phyloP scores from a whole-genome alignment of 2,113 vertebrate genomes.

The Salvator merianae region DNA sequence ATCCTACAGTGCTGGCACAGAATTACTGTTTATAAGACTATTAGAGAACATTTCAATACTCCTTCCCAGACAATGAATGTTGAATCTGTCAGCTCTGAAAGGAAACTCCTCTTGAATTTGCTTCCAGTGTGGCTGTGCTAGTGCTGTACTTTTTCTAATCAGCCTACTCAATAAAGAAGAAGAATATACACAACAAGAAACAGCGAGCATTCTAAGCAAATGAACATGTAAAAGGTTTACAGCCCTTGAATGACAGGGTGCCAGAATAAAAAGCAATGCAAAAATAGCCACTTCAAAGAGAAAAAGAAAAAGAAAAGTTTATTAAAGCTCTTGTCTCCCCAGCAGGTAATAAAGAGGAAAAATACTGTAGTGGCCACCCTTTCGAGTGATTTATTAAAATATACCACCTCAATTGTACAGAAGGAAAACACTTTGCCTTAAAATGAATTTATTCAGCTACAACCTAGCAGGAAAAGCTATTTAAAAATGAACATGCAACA shows the following conservation, averaged over 20 bases:
- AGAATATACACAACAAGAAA: constrained; percentile 39
- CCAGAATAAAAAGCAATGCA: constrained; percentile 40
- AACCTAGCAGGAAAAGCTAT: constrained; percentile 42
- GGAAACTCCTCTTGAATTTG: background rate
- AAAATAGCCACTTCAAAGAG: constrained; percentile 63
- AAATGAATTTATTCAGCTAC: constrained; percentile 66
- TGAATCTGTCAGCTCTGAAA: too few species aligned
- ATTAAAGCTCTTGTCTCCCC: constrained; percentile 66
- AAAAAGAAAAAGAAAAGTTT: constrained; percentile 48
- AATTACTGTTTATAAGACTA: too few species aligned
- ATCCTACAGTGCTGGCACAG: too few species aligned
- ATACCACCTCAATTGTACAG: constrained; percentile 42
- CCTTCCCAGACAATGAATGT: too few species aligned
- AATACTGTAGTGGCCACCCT: constrained; percentile 60
- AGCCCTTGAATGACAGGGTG: constrained; percentile 58
- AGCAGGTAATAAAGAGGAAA: constrained; percentile 66
- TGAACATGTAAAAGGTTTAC: constrained; percentile 61
- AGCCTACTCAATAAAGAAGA: constrained; percentile 9
- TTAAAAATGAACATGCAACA: constrained; percentile 15
- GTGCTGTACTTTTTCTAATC: constrained; percentile 5
- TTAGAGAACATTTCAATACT: too few species aligned
- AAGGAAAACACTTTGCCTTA: constrained; percentile 59
- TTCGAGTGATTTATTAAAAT: constrained; percentile 69
- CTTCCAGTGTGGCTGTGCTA: background rate
- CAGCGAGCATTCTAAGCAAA: constrained; percentile 61